Percentiles rank a stretch among this genome's conserved stretches.
phyloP scores from a whole-genome alignment of 1,140 invertebrate genomes.

The Lordiphosa stackelbergi region DNA sequence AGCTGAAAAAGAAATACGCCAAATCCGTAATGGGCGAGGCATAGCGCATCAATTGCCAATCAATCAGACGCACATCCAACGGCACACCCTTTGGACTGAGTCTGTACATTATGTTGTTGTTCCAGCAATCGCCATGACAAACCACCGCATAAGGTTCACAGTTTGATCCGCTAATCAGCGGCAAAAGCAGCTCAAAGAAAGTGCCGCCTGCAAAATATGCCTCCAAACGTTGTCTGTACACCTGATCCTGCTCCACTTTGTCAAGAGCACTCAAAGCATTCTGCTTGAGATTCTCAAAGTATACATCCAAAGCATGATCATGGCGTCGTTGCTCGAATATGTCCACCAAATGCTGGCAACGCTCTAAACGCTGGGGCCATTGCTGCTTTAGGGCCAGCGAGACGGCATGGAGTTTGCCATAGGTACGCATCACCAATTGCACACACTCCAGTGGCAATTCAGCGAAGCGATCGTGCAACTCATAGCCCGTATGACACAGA shows the following conservation, averaged over 20 bases:
- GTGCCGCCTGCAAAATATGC: constrained; percentile 34
- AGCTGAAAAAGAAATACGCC: constrained; percentile 80
- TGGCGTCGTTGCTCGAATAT: constrained; percentile 56
- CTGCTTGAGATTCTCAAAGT: constrained; percentile 55
- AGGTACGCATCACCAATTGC: constrained; percentile 76
- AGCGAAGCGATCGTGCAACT: constrained; percentile 77
- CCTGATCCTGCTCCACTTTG: constrained; percentile 5
- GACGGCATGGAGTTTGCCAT: constrained; percentile 79
- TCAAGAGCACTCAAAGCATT: constrained; percentile 39
- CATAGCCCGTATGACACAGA: constrained; percentile 76
- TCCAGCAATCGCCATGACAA: constrained; percentile 80
- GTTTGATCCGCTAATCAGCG: constrained; percentile 28
- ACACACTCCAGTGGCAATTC: constrained; percentile 77
- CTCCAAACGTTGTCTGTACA: constrained; percentile 30
- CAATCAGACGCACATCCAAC: constrained; percentile 77
- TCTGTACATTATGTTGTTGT: constrained; percentile 79
- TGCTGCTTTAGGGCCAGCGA: constrained; percentile 78
- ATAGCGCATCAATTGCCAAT: constrained; percentile 80
- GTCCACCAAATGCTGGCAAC: constrained; percentile 62
- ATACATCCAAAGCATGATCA: constrained; percentile 38
- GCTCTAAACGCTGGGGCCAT: constrained; percentile 38
- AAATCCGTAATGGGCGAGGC: constrained; percentile 81
- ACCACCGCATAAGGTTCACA: constrained; percentile 77
- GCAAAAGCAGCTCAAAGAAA: constrained; percentile 39
- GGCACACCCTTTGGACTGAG: constrained; percentile 44